Conservation (phyloP, 2,797 vertebrate species). For the Characodon lateralis region DNA sequence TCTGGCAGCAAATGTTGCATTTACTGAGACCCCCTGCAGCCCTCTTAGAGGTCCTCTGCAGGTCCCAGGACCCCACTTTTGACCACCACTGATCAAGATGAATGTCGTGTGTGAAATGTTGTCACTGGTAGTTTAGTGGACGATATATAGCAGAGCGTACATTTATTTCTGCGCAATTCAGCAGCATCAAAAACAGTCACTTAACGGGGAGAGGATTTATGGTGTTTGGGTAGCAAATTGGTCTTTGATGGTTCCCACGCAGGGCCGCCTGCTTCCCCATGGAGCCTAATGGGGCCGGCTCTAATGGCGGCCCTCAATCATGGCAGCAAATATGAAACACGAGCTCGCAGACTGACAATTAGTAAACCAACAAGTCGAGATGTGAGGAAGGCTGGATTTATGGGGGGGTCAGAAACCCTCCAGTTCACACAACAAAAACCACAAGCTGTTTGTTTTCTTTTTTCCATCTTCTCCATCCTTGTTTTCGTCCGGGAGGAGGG, state of each 20-base stretch:
- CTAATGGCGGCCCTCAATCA: constrained; percentile 67
- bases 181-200: constrained; percentile 66
- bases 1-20: neutral
- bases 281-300: constrained; percentile 55
- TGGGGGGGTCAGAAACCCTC: constrained; percentile 2
- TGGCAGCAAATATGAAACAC: constrained; percentile 45
- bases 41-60: neutral
- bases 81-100: constrained; percentile 36
- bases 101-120: constrained; percentile 44
- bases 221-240: constrained; percentile 66
- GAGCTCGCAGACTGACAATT: constrained; percentile 57
- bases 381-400: constrained; percentile 3
- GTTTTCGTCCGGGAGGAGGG: constrained; percentile 59
- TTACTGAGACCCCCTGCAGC: constrained; percentile 11
- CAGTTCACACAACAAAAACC: constrained; percentile 53
- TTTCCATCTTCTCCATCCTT: neutral
- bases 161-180: constrained; percentile 45
- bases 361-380: constrained; percentile 43
- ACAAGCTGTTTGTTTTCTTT: constrained; percentile 46
- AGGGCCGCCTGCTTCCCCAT: constrained; percentile 39
- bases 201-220: constrained; percentile 64
- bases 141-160: constrained; percentile 35
- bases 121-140: constrained; percentile 50
- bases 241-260: constrained; percentile 69
- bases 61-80: constrained; percentile 41